Percentiles rank a stretch among this genome's conserved stretches.
phyloP scores from a whole-genome alignment of 2,797 vertebrate genomes.

The Chromis chromis region DNA sequence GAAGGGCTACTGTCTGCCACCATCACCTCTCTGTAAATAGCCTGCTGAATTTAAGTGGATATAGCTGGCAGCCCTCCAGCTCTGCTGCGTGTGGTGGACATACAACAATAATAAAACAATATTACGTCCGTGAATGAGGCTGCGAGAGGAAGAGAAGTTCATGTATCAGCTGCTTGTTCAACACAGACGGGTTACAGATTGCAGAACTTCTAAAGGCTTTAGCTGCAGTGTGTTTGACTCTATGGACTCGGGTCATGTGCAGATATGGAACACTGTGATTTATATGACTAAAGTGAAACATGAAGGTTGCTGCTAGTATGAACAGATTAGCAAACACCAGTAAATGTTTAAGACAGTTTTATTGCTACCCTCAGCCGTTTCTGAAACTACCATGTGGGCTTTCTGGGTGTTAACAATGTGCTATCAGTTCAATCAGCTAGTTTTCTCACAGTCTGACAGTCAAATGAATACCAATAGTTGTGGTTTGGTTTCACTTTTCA shows the following conservation, averaged over 20 bases:
- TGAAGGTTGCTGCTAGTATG: slow-evolving; percentile 12
- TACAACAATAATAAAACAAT: slow-evolving; percentile 56
- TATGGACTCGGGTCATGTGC: not conserved
- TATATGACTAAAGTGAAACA: slow-evolving; percentile 36
- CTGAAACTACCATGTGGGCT: slow-evolving; percentile 31
- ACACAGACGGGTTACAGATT: slow-evolving; percentile 27
- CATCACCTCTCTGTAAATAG: slow-evolving; percentile 52
- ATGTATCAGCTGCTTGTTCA: slow-evolving; percentile 50
- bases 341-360: slow-evolving; percentile 38
- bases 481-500: slow-evolving; percentile 3
- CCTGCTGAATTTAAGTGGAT: slow-evolving; percentile 51
- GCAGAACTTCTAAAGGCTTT: slow-evolving; percentile 30
- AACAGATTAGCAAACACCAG: slow-evolving; percentile 31
- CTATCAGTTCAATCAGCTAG: slow-evolving; percentile 23
- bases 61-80: slow-evolving; percentile 50
- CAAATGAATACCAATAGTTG: slow-evolving; percentile 22
- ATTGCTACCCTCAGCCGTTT: slow-evolving; percentile 23
- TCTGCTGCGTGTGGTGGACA: slow-evolving; percentile 57
- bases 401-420: slow-evolving; percentile 38
- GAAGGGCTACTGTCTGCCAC: slow-evolving; percentile 30
- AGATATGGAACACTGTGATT: slow-evolving; percentile 15
- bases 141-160: slow-evolving; percentile 35
- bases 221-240: slow-evolving; percentile 13
- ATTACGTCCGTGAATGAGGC: slow-evolving; percentile 29
- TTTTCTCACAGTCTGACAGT: slow-evolving; percentile 23